These are phyloP conservation scores for Triops longicaudatus DNA, from an alignment of 1,140 invertebrate species.

Conservation along the genomic window DNA sequence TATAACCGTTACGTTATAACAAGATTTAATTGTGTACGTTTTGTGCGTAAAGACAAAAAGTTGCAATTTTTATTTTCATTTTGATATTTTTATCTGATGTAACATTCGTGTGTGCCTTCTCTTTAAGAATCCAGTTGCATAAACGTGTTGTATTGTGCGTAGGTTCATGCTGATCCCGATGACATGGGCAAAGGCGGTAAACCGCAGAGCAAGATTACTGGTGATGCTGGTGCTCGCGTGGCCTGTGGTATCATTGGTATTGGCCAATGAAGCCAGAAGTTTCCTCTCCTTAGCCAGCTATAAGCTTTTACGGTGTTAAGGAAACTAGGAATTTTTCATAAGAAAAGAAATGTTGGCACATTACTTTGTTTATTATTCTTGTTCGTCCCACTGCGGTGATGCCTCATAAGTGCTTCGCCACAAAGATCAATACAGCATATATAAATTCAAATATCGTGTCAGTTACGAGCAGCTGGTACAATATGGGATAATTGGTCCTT, in stretches of 20 bases:
- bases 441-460: constrained; percentile 6
- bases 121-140: not conserved
- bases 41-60: too few relatives aligned
- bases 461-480: not conserved
- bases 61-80: too few relatives aligned
- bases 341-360: constrained; percentile 5
- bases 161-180: constrained; percentile 85
- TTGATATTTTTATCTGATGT: too few relatives aligned
- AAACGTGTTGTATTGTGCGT: constrained; percentile 23
- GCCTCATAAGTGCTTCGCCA: not conserved
- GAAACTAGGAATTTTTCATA: not conserved
- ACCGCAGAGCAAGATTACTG: constrained; percentile 87
- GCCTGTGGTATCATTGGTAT: constrained; percentile 94
- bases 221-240: constrained; percentile 89
- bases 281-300: not conserved
- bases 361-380: constrained; percentile 14
- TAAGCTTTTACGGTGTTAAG: not conserved
- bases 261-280: not conserved
- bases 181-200: constrained; percentile 90
- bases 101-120: too few relatives aligned
- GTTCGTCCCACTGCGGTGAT: not conserved
- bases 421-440: constrained; percentile 2
- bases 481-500: not conserved
- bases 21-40: too few relatives aligned
- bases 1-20: too few relatives aligned